These are phyloP conservation scores for Scaptomyza tumidula DNA, from an alignment of 2,888 invertebrate species.

Conservation along the genomic window DNA sequence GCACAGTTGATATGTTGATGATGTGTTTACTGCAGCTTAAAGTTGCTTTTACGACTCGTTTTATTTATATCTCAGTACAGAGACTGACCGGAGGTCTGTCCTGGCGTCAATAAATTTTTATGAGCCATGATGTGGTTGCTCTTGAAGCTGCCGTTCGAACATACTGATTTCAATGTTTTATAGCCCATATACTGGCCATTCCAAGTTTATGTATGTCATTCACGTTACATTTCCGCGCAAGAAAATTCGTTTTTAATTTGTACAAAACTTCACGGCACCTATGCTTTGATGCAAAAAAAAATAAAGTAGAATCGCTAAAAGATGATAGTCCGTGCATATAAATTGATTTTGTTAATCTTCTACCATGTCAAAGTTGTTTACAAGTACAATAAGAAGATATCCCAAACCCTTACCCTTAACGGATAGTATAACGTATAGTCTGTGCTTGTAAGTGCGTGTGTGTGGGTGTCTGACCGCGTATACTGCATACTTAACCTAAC, in stretches of 20 bases:
- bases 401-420: too few species aligned
- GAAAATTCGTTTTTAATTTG: conserved; percentile 74
- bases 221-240: conserved; percentile 58
- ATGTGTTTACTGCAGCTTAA: conserved; percentile 84
- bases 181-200: conserved; percentile 67
- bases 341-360: too few species aligned
- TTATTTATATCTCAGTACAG: conserved; percentile 74
- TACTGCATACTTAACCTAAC: too few species aligned
- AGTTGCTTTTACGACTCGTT: conserved; percentile 82
- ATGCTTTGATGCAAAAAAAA: background rate
- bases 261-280: conserved; percentile 9
- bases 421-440: too few species aligned
- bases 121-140: conserved; percentile 76
- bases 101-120: conserved; percentile 79
- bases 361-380: too few species aligned
- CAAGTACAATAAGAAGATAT: too few species aligned
- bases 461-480: too few species aligned
- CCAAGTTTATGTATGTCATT: conserved; percentile 54
- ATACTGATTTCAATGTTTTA: conserved; percentile 78
- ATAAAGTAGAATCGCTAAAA: background rate
- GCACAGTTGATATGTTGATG: conserved; percentile 81
- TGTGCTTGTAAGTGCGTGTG: too few species aligned
- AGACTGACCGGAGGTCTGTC: conserved; percentile 53
- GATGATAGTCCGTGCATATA: too few species aligned
- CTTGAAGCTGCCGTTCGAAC: conserved; percentile 63